A percentile compares a stretch with the other conserved stretches of the same genome.
Evolutionary conservation across 2,888 invertebrate genomes (phyloP).

Genomic region (Cataglyphis cursor): DNA sequence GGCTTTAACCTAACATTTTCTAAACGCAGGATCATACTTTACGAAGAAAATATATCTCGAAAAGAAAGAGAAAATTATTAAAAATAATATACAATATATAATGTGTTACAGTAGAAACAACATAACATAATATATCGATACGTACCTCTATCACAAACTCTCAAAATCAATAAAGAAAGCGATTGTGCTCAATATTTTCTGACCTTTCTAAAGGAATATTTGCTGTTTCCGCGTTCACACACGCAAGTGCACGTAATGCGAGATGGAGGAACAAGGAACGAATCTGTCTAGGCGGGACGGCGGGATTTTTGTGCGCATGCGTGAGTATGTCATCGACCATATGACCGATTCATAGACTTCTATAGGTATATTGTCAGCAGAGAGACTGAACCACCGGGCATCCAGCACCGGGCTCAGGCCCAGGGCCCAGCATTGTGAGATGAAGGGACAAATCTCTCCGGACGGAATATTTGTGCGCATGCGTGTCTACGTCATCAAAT

Average conservation of each 20-base stretch:
- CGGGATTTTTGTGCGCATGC: background rate
- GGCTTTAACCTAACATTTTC: constrained; percentile 17
- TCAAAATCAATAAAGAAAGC: background rate
- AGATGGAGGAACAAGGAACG: background rate
- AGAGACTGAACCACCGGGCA: too few relatives aligned
- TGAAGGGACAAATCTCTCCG: too few relatives aligned
- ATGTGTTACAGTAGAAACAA: background rate
- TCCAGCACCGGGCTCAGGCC: too few relatives aligned
- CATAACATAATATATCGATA: background rate
- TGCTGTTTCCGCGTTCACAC: background rate
- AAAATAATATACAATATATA: background rate
- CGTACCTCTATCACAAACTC: background rate
- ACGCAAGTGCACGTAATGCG: background rate
- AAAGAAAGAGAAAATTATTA: background rate
- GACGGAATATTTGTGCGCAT: too few relatives aligned
- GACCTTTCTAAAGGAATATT: background rate
- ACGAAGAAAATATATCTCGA: background rate
- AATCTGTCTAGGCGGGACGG: background rate
- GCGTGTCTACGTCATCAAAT: too few relatives aligned
- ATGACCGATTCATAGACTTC: too few relatives aligned
- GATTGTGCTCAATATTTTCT: too few relatives aligned
- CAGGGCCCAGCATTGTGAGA: too few relatives aligned
- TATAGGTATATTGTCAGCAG: too few relatives aligned
- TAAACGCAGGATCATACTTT: background rate
- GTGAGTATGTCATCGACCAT: background rate